phyloP scores from a whole-genome alignment of 2,113 vertebrate species.

The Protobothrops flavoviridis region DNA sequence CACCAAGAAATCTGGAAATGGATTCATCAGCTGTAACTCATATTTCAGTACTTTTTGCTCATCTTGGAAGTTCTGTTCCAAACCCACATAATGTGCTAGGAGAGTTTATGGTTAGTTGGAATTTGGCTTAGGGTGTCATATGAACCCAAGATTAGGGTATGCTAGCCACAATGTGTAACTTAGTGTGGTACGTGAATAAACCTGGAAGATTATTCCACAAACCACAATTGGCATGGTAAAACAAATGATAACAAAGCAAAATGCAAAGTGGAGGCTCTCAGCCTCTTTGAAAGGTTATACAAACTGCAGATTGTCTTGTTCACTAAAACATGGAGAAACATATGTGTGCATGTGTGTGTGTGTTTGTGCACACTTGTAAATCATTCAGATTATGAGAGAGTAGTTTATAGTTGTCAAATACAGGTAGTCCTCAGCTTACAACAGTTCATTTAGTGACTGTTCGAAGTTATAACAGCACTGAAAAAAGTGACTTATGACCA shows the following conservation, averaged over 20 bases:
- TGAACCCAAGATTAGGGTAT: background rate
- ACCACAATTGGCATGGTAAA: background rate
- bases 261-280: background rate
- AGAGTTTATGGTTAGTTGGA: background rate
- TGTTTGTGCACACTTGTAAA: background rate
- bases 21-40: background rate
- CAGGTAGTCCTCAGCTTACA: too few relatives aligned
- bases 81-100: background rate
- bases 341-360: background rate
- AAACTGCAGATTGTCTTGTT: background rate
- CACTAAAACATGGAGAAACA: conserved; percentile 1
- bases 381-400: background rate
- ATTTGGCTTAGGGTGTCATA: background rate
- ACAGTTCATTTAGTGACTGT: too few relatives aligned
- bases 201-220: background rate
- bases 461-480: too few relatives aligned
- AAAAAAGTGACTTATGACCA: too few relatives aligned
- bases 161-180: background rate
- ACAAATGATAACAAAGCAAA: background rate
- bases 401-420: background rate
- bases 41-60: background rate
- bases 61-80: background rate
- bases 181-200: background rate
- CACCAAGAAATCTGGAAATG: background rate
- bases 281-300: background rate